A percentile compares a stretch with the other conserved stretches of the same genome.
Evolutionary conservation across 2,113 vertebrate species (phyloP).

Genomic region (Tetrax tetrax): DNA sequence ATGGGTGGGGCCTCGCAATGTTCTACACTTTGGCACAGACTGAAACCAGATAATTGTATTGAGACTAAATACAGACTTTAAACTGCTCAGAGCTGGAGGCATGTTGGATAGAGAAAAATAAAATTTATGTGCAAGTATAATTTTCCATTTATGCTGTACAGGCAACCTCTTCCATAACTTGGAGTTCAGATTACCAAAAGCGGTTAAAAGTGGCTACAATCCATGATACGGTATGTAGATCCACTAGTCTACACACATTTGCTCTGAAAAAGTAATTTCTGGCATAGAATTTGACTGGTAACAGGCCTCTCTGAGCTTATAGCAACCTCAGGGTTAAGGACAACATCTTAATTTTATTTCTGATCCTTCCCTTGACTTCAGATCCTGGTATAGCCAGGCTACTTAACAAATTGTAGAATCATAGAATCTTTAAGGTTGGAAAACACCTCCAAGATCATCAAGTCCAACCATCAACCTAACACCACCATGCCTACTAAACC

Average conservation of each 20-base stretch:
- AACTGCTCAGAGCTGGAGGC: not conserved
- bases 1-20: not conserved
- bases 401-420: not conserved
- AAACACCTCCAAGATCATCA: too few species aligned
- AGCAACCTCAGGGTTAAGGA: not conserved
- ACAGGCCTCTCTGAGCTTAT: not conserved
- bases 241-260: not conserved
- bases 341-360: not conserved
- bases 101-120: not conserved
- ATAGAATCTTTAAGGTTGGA: too few species aligned
- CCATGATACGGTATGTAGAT: not conserved
- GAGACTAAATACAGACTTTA: not conserved
- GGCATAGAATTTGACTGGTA: not conserved
- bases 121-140: not conserved
- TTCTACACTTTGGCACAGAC: not conserved
- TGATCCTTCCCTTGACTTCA: not conserved
- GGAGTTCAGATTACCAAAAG: not conserved
- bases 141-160: not conserved
- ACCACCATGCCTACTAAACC: too few species aligned
- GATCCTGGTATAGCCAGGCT: not conserved
- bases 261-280: not conserved
- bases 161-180: not conserved
- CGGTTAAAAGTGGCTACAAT: not conserved
- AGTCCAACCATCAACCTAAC: too few species aligned
- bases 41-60: not conserved